Percentiles rank a stretch among this genome's conserved stretches.
These are phyloP conservation scores for Neoaliturus tenellus DNA, from an alignment of 2,888 invertebrate species.

Conservation along the genomic window DNA sequence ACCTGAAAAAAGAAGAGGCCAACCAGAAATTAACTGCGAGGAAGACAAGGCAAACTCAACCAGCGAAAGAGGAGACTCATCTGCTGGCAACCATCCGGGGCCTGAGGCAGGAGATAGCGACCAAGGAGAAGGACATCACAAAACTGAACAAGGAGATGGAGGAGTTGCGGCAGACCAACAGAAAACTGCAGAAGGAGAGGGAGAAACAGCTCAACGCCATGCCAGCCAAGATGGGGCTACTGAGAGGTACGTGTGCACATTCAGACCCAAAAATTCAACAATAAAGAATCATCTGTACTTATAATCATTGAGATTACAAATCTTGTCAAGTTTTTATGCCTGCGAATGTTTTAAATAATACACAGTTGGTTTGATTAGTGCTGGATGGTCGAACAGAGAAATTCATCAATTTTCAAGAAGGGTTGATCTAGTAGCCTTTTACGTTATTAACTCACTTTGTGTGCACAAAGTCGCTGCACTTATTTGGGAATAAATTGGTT, in stretches of 20 bases:
- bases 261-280: no score
- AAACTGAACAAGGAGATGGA: conserved; percentile 86
- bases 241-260: not conserved
- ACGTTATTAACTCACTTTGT: no score
- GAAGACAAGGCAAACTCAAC: conserved; percentile 70
- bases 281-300: no score
- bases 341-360: no score
- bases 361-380: no score
- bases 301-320: no score
- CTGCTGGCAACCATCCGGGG: conserved; percentile 87
- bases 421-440: no score
- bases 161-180: conserved; percentile 84
- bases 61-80: conserved; percentile 80
- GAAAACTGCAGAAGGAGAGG: conserved; percentile 85
- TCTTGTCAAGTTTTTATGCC: no score
- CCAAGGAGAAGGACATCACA: conserved; percentile 80
- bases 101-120: conserved; percentile 82
- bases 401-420: no score
- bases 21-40: not conserved
- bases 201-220: conserved; percentile 71
- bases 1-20: conserved; percentile 62
- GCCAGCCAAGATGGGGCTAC: conserved; percentile 16
- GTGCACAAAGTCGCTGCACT: no score
- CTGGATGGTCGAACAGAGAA: no score
- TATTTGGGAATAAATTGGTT: no score